Evolutionary conservation across 2,113 vertebrate species (phyloP), one percentile per base, ranked within the genome.

Genomic region (Misgurnus anguillicaudatus): DNA sequence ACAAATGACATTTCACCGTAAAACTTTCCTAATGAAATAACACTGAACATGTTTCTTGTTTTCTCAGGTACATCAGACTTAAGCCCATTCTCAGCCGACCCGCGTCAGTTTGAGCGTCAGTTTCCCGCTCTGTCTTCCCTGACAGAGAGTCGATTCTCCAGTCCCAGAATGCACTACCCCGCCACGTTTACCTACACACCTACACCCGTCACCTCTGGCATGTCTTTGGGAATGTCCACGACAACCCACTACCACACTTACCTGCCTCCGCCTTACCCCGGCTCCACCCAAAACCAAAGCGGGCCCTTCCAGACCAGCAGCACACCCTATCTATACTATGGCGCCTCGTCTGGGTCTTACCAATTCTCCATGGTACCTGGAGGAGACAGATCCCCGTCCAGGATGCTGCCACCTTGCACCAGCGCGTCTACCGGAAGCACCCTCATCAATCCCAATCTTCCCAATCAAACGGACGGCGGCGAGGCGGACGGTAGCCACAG

Each of bases 251-350:
- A 99, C 94, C 98, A 99, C 89, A 98, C 97, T 92, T 99, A 99
- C 92, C 94, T 99, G 88, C 97, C 97, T 81, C 98, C 98, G 72
- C 98, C 98, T 41, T 99, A 98, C 89, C 97, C 97, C 11, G 97
- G 97, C 92, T 98, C 98, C 86, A 95, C 96, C 91, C 97, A 98
- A 94, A 98, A 94, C 93, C 98, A 99, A 94, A 98, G 94, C 67
- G 96, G 95, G 92, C 97, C 96, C 90, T 99, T 99, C 93, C 97
- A 99, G 94, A 98, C 96, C 94, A 98, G 97, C 95, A 99, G 97
- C 94, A 98, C 98, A 53, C 98, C 98, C 81, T 99, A 99, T 92
- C 95, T 96, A 89, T 96, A 96, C 94, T 96, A 96, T 89, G 95
- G 95, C 78, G 94, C 94, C 84, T 95, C 95, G 0, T 95, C 95